phyloP scores from a whole-genome alignment of 1,140 invertebrate species.

The Microplitis mediator region DNA sequence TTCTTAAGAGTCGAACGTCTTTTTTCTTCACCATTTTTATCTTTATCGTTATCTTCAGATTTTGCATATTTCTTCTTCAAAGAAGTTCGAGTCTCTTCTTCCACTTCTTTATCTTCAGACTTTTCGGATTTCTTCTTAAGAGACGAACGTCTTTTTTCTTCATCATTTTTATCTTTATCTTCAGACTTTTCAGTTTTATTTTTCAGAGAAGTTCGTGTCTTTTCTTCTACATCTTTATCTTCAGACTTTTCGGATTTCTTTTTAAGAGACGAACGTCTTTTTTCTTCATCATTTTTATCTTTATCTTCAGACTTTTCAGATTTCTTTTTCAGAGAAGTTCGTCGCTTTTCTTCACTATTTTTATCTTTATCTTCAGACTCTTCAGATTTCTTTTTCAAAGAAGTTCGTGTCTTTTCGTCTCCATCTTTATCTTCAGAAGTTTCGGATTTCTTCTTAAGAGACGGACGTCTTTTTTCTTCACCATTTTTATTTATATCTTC shows the following conservation, averaged over 20 bases:
- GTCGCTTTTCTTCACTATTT: no score
- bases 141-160: slow-evolving; percentile 25
- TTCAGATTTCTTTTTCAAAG: not conserved
- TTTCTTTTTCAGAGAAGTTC: slow-evolving; percentile 17
- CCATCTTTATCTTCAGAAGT: slow-evolving; percentile 16
- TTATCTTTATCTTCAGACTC: not conserved
- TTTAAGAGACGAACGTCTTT: slow-evolving; percentile 11
- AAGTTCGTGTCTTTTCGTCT: slow-evolving; percentile 2
- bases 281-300: slow-evolving; percentile 13
- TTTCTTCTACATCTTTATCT: slow-evolving; percentile 17
- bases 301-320: slow-evolving; percentile 17
- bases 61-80: slow-evolving; percentile 19
- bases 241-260: slow-evolving; percentile 16
- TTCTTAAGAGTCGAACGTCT: slow-evolving; percentile 32
- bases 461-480: slow-evolving; percentile 25
- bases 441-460: slow-evolving; percentile 24
- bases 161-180: slow-evolving; percentile 25
- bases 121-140: slow-evolving; percentile 25
- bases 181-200: slow-evolving; percentile 20
- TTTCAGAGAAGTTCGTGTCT: slow-evolving; percentile 17
- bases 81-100: slow-evolving; percentile 16
- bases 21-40: slow-evolving; percentile 27
- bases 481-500: slow-evolving; percentile 23
- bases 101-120: slow-evolving; percentile 27
- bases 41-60: slow-evolving; percentile 22